A percentile compares a stretch with the other conserved stretches of the same genome.
Conservation (phyloP, 2,113 vertebrate genomes). For the Dromas ardeola region DNA sequence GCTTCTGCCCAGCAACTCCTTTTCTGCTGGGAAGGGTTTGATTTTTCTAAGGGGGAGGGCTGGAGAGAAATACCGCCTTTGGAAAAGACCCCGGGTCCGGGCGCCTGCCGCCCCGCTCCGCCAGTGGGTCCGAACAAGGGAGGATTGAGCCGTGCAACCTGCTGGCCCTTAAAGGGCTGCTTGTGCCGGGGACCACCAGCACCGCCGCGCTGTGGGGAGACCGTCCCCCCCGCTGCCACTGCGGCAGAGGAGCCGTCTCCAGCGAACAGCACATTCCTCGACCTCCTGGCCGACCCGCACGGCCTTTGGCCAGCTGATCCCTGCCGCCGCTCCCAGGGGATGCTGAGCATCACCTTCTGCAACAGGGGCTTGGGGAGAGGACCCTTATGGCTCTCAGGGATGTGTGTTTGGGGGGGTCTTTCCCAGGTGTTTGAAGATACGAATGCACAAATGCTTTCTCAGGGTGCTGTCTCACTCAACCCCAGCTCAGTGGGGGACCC, state of each 20-base stretch:
- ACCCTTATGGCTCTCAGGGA: neutral
- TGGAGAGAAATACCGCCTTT: neutral
- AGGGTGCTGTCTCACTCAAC: rapidly evolving
- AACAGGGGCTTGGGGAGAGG: too few species aligned
- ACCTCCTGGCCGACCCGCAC: neutral
- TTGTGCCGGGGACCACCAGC: neutral
- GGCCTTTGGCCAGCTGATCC: neutral
- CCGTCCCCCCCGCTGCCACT: neutral
- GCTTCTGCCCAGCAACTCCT: neutral
- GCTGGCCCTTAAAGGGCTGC: neutral
- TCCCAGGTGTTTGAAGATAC: neutral
- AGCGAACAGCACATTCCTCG: neutral
- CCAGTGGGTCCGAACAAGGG: neutral
- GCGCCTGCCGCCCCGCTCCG: neutral
- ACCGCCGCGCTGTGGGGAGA: neutral
- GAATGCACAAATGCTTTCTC: neutral
- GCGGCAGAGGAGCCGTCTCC: neutral
- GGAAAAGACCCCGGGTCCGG: neutral
- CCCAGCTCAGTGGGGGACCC: neutral
- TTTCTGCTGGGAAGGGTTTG: neutral
- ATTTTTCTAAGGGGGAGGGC: neutral
- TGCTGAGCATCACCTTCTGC: neutral
- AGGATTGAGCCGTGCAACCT: neutral
- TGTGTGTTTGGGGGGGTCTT: neutral
- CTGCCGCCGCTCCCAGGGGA: rapidly evolving